phyloP scores from a whole-genome alignment of 2,113 vertebrate species.

The Phrynosoma platyrhinos region DNA sequence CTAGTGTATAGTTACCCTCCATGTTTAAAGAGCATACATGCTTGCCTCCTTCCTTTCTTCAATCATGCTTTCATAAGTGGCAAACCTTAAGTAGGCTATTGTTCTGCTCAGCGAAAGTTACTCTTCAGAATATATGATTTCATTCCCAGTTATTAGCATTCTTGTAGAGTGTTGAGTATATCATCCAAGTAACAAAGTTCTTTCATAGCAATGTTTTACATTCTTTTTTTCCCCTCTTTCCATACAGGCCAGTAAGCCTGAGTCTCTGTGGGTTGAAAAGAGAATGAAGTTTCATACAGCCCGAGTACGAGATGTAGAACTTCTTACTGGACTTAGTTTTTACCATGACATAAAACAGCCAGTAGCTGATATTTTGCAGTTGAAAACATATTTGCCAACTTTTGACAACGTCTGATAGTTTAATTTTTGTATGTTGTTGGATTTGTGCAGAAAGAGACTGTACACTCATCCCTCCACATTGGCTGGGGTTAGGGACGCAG shows the following conservation, averaged over 20 bases:
- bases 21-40: no score
- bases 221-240: not conserved
- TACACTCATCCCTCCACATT: no score
- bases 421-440: conserved; percentile 34
- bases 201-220: not conserved
- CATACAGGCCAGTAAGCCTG: conserved; percentile 69
- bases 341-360: conserved; percentile 88
- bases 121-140: no score
- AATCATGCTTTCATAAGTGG: no score
- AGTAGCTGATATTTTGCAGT: conserved; percentile 86
- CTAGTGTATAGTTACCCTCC: no score
- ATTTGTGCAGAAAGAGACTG: conserved; percentile 52
- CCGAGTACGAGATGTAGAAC: conserved; percentile 90
- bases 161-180: not conserved
- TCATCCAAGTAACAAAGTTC: not conserved
- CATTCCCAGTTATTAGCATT: not conserved
- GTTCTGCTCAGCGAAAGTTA: no score
- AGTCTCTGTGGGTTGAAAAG: conserved; percentile 84
- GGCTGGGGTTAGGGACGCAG: no score
- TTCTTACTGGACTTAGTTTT: conserved; percentile 94
- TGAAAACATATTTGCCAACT: conserved; percentile 89
- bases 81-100: no score
- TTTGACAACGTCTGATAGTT: conserved; percentile 68
- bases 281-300: conserved; percentile 86
- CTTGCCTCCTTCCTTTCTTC: no score